phyloP scores from a whole-genome alignment of 1,140 invertebrate genomes.

The Drosophila paulistorum region DNA sequence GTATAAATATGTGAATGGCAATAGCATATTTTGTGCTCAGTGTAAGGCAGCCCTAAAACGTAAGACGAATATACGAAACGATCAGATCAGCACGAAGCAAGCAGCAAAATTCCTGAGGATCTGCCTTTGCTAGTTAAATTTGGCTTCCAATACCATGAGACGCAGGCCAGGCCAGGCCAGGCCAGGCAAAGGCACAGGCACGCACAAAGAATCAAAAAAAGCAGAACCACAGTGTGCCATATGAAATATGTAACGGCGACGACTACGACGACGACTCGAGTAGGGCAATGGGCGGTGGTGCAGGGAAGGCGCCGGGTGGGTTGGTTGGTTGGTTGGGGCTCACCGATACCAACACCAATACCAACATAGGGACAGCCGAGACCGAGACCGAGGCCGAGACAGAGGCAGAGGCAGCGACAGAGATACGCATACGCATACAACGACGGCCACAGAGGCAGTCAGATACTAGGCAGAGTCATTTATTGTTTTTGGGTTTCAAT shows the following conservation, averaged over 20 bases:
- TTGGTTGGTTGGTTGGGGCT: constrained; percentile 5
- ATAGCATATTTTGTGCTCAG: constrained; percentile 49
- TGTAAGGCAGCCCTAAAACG: constrained; percentile 65
- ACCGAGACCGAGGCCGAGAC: no score
- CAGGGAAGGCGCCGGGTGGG: not conserved
- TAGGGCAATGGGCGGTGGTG: constrained; percentile 24
- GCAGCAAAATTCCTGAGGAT: constrained; percentile 57
- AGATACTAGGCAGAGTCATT: constrained; percentile 41
- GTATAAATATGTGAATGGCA: no score
- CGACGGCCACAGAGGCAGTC: constrained; percentile 24
- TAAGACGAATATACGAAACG: constrained; percentile 47
- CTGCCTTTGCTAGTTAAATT: constrained; percentile 31
- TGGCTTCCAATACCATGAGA: constrained; percentile 21
- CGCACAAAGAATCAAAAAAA: constrained; percentile 36
- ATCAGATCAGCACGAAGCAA: constrained; percentile 32
- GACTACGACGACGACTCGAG: constrained; percentile 4
- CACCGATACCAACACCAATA: constrained; percentile 36
- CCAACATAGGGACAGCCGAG: not conserved
- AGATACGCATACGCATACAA: constrained; percentile 26
- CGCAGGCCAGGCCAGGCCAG: no score
- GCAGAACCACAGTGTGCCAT: constrained; percentile 63
- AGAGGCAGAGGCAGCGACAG: constrained; percentile 37
- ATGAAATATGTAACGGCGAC: constrained; percentile 73
- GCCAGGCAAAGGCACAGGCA: constrained; percentile 5
- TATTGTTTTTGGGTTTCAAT: constrained; percentile 29